Conservation (phyloP, 2,113 vertebrate species). For the Ellobius talpinus region DNA sequence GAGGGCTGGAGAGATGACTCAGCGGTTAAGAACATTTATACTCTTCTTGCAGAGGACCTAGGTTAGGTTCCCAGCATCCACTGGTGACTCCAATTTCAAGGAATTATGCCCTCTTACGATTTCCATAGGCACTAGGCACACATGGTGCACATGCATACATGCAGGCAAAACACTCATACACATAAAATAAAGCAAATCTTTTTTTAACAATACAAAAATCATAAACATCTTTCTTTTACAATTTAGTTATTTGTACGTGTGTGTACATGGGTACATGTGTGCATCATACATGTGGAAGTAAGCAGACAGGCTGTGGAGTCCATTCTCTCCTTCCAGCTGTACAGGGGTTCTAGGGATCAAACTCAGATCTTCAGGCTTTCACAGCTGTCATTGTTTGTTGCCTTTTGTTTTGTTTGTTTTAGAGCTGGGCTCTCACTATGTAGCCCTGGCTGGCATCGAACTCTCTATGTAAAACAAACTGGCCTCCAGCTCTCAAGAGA, state of each 20-base stretch:
- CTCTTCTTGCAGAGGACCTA: background rate
- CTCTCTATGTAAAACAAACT: background rate
- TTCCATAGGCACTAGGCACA: background rate
- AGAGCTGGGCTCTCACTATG: background rate
- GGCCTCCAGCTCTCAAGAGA: background rate
- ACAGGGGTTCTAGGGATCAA: background rate
- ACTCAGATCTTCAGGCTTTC: background rate
- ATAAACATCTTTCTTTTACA: background rate
- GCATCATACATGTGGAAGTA: background rate
- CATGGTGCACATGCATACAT: background rate
- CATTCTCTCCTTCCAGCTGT: background rate
- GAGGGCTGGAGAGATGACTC: background rate
- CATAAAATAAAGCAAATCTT: background rate
- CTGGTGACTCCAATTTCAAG: background rate
- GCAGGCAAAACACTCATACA: background rate
- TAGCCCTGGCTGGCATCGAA: background rate
- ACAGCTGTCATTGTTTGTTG: background rate
- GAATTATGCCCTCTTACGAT: background rate
- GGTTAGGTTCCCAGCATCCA: background rate
- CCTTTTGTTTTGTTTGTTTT: background rate
- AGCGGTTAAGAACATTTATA: background rate
- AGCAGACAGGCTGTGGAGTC: background rate
- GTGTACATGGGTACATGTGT: background rate
- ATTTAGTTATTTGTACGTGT: background rate
- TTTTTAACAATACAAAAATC: background rate